These are phyloP conservation scores for Hydrotaea cyrtoneurina DNA, from an alignment of 2,888 invertebrate species.

Conservation along the genomic window DNA sequence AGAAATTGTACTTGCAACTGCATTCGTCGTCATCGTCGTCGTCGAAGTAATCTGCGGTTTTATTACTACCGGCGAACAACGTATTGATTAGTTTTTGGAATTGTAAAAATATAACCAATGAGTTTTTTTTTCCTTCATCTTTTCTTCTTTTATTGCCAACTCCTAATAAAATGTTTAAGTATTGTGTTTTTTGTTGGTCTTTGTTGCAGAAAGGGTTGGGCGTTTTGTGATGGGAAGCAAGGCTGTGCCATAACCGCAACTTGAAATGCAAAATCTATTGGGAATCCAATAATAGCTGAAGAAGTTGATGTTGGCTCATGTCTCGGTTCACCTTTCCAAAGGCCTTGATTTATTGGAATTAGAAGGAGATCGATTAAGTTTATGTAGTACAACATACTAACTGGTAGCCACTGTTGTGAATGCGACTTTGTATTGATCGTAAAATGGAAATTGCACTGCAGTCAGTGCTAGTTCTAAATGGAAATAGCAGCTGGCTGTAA, in stretches of 20 bases:
- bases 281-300: slow-evolving; percentile 10
- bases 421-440: neutral
- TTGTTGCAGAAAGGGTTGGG: slow-evolving; percentile 36
- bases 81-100: slow-evolving; percentile 68
- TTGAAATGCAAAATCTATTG: slow-evolving; percentile 26
- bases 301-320: slow-evolving; percentile 5
- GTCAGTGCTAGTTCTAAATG: too few relatives aligned
- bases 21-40: neutral
- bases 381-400: neutral
- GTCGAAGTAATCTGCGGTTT: slow-evolving; percentile 36
- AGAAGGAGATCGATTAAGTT: neutral
- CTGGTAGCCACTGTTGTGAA: neutral
- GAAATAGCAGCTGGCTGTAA: too few relatives aligned
- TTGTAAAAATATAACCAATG: slow-evolving; percentile 49
- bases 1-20: slow-evolving; percentile 12
- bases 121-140: slow-evolving; percentile 37
- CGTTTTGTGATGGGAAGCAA: slow-evolving; percentile 14
- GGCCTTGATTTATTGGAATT: slow-evolving; percentile 29
- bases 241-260: neutral
- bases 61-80: slow-evolving; percentile 50
- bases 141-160: slow-evolving; percentile 22
- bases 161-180: slow-evolving; percentile 39
- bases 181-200: neutral
- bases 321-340: slow-evolving; percentile 3
- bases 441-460: too few relatives aligned